Evolutionary conservation across 1,140 invertebrate genomes (phyloP), one percentile per base, ranked within the genome.

Genomic region (Prorops nasuta): DNA sequence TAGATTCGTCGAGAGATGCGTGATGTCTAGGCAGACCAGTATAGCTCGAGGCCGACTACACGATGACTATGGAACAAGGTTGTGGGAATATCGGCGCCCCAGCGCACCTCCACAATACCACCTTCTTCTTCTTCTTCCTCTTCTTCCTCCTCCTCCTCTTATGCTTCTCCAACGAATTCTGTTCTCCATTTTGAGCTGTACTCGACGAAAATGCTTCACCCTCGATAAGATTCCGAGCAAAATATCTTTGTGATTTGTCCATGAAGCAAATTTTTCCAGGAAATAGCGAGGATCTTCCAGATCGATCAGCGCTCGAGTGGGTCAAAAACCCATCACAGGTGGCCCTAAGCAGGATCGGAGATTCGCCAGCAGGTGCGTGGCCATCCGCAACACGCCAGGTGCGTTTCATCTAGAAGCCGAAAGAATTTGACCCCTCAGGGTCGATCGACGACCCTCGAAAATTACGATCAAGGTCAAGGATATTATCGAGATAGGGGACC

Each of bases 391-490:
- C 34, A 46, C 14, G 36, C 49, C 48, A 47, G 56, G 49, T 49
- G 53, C 37, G 53, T 36, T 37, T 53, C 21, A 39, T 14, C 50
- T 49, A 51, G 42, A 35, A 55, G 21, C 18, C 15, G 10, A 14
- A 61, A 48, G 58, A 61, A 51, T 48, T 44, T 49, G 46, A 50
- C 42, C 45, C 9, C 15, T 20, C 19, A 41, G 35, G 60, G 42
- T 51, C 56, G 48, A 54, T 46, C 18, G 20, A 17, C 34, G 35
- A 35, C 38, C 37, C 44, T 22, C 49, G 20, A 37, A 54, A 59
- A 56, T 60, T 60, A 38, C 44, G 19, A 46, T 28, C 39, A 47
- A 48, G 56, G 52, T n/a, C n/a, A n/a, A n/a, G n/a, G n/a, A n/a
- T n/a, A n/a, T n/a, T n/a, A n/a, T n/a, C n/a, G n/a, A n/a, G n/a